phyloP scores from a whole-genome alignment of 2,113 vertebrate species.

The Nyctereutes procyonoides region DNA sequence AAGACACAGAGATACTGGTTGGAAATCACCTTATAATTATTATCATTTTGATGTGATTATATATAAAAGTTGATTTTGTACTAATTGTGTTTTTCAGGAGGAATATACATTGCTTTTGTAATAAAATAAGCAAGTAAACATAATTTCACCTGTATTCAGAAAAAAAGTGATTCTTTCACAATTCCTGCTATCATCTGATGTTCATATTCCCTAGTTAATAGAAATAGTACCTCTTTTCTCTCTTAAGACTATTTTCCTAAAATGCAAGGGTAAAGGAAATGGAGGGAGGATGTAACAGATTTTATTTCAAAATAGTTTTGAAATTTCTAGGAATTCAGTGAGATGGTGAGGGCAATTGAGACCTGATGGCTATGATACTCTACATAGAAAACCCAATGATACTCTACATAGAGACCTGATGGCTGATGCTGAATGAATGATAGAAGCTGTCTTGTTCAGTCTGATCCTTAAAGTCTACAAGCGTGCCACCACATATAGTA shows the following conservation, averaged over 20 bases:
- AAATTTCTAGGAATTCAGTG: not conserved
- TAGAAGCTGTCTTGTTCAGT: not conserved
- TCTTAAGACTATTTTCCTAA: not conserved
- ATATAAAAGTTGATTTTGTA: not conserved
- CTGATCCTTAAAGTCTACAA: too few relatives aligned
- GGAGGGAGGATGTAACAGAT: not conserved
- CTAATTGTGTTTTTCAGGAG: not conserved
- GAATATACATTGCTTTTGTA: not conserved
- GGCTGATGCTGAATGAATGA: not conserved
- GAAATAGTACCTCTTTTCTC: not conserved
- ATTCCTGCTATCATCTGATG: not conserved
- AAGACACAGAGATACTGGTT: not conserved
- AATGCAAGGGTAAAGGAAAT: not conserved
- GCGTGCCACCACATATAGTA: not conserved
- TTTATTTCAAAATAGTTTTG: not conserved
- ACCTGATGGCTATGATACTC: not conserved
- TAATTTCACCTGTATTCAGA: not conserved
- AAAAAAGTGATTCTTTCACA: not conserved
- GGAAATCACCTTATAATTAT: not conserved
- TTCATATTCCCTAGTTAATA: not conserved
- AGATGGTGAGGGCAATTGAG: not conserved
- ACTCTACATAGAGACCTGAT: not conserved
- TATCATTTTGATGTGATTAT: not conserved
- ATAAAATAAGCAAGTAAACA: not conserved
- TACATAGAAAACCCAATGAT: too few relatives aligned